Base-by-base conservation (phyloP, 2,888 invertebrate genomes). In the Diachrysia chrysitis region DNA sequence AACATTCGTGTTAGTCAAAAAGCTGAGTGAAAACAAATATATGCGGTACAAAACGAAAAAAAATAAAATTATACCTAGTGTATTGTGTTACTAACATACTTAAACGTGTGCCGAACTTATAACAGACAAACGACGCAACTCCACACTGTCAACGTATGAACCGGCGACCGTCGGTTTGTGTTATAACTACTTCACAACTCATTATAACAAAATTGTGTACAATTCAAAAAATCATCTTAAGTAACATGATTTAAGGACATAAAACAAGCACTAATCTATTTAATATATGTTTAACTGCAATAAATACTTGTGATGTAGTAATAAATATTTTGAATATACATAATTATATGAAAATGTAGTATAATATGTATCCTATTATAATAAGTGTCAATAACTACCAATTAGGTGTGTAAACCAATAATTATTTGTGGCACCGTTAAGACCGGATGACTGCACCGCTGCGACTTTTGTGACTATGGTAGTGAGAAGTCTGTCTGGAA, bases 1-100 rank as follows among this genome's bases (percentile, higher is more conserved):
- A 78, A 71, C 57, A 71, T 78, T 81, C 77, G 65, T 82, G 81
- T 78, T 84, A 83, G 76, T 83, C 57, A 76, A 79, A 78, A 82
- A 81, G 78, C 81, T 76, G 69, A 76, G 64, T 76, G 64, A 82
- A 79, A 76, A 69, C 66, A 70, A 77, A 73, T 64, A 67, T 69
- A 71, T 25, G 63, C 46, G 73, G 70, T 71, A 74, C 68, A 72
- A 62, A 51, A 66, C 58, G 70, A 76, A 71, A 76, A 60, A 71
- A 62, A n/a, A n/a, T n/a, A n/a, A 69, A 64, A 78, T 58, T 66
- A 76, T 70, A 71, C 59, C 69, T 60, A 60, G 42, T 64, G 61
- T 66, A 69, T 58, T 70, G 57, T 65, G 63, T 63, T 53, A 55
- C 66, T 66, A 63, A 61, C 59, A 55, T 60, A 78, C 55, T 42